Base-by-base conservation (phyloP, 2,113 vertebrate genomes). In the Rhadina sibilatrix region DNA sequence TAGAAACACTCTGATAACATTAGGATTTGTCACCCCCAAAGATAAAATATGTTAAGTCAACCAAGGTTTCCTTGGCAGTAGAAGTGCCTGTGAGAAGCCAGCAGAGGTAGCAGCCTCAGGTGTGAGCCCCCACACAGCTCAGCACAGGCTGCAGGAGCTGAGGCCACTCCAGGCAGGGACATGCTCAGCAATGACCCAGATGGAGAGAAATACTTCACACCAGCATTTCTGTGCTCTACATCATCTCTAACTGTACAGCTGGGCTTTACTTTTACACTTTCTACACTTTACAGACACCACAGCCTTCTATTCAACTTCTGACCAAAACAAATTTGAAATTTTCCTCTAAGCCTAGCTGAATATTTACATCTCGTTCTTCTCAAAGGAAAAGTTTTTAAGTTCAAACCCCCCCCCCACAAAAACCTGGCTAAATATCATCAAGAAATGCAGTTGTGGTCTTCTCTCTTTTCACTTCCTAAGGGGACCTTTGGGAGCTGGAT, bases 401-500 rank as follows among this genome's bases (percentile, higher is more conserved):
- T 52, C 22, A 61, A 78, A 44, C 25, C 44, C 25, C 24, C 12
- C n/a, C n/a, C n/a, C n/a, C n/a, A n/a, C n/a, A 35, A 60, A 66
- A 22, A 12, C 20, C 25, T 54, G 54, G 42, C 57, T 71, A 60
- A 60, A 9, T 46, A 76, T 33, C 81, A 87, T 40, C 22, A 76
- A 85, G 40, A 93, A 92, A 74, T 30, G 27, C 35, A 70, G 66
- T 49, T 89, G 54, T 49, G 38, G 52, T 91, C 83, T 68, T 64
- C 33, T 90, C 74, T 63, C 46, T 83, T 53, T 87, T 47, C 66
- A 85, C 49, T 64, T 91, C 86, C 60, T 94, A 25, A 86, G 56
- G 21, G 53, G 54, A 94, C 83, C 49, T 71, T 47, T 74, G 87
- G 80, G 79, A 96, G 76, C 40, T 82, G 79, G 49, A 61, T 53